These are phyloP conservation scores for Melipona beecheii DNA, from an alignment of 2,888 invertebrate genomes.

Conservation along the genomic window DNA sequence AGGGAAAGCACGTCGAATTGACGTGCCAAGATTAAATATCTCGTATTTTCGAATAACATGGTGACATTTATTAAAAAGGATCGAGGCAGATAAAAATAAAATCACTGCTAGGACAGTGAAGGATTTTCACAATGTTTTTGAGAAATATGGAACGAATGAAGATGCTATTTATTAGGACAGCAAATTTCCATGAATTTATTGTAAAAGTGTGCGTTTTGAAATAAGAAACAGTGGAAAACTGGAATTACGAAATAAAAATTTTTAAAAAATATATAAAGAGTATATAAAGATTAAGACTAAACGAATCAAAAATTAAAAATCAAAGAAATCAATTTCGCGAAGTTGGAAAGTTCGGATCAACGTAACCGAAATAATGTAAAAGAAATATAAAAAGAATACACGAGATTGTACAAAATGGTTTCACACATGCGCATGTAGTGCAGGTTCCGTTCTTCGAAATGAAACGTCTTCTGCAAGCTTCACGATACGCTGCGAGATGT, in stretches of 20 bases:
- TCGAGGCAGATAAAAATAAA: not conserved
- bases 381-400: not conserved
- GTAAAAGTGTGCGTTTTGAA: not conserved
- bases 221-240: not conserved
- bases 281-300: no score
- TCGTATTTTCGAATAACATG: no score
- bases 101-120: not conserved
- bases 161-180: not conserved
- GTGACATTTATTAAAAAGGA: no score
- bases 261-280: not conserved
- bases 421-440: not conserved
- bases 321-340: not conserved
- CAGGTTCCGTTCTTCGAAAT: not conserved
- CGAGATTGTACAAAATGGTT: not conserved
- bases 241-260: not conserved
- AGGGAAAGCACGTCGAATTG: no score
- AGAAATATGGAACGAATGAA: no score
- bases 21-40: no score
- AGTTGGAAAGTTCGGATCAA: not conserved
- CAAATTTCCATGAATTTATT: not conserved
- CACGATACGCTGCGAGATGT: not conserved
- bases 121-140: not conserved
- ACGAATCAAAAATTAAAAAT: not conserved
- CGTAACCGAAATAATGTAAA: not conserved
- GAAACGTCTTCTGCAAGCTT: constrained; percentile 2